These are phyloP conservation scores for Notothenia coriiceps DNA, from an alignment of 2,113 vertebrate species.

Conservation along the genomic window DNA sequence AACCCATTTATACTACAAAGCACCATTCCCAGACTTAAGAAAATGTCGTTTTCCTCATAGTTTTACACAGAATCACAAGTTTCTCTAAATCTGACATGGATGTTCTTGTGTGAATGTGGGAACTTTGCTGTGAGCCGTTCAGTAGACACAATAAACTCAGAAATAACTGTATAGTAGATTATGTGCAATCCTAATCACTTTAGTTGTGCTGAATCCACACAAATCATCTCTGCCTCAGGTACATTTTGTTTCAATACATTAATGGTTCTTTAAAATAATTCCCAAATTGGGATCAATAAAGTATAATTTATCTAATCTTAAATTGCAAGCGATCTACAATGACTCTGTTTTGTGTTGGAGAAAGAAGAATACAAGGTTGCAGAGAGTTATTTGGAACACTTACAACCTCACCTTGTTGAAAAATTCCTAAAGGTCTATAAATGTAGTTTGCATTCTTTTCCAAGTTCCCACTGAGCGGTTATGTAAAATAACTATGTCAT, in stretches of 20 bases:
- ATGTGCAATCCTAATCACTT: slow-evolving; percentile 16
- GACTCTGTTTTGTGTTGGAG: neutral
- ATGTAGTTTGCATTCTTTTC: slow-evolving; percentile 20
- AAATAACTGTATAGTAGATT: neutral
- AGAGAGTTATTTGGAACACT: slow-evolving; percentile 7
- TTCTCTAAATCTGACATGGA: slow-evolving; percentile 37
- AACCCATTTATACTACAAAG: slow-evolving; percentile 69
- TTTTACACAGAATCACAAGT: slow-evolving; percentile 25
- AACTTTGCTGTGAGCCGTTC: slow-evolving; percentile 14
- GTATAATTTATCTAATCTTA: no score
- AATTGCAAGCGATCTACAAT: neutral
- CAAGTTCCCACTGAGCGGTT: slow-evolving; percentile 11
- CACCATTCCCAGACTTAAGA: slow-evolving; percentile 58
- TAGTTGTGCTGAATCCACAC: slow-evolving; percentile 30
- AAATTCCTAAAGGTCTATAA: slow-evolving; percentile 23
- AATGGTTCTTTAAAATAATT: slow-evolving; percentile 5
- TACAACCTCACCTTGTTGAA: neutral
- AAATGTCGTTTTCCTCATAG: slow-evolving; percentile 25
- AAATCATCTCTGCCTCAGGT: slow-evolving; percentile 13
- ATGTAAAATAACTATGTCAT: slow-evolving; percentile 1
- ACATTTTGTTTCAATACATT: neutral
- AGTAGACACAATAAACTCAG: slow-evolving; percentile 8
- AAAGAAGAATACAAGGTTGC: slow-evolving; percentile 1
- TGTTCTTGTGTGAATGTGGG: neutral
- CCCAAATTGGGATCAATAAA: slow-evolving; percentile 2